Percentiles rank a stretch among this genome's conserved stretches.
Conservation (phyloP, 2,113 vertebrate genomes). For the Tragelaphus strepsiceros region DNA sequence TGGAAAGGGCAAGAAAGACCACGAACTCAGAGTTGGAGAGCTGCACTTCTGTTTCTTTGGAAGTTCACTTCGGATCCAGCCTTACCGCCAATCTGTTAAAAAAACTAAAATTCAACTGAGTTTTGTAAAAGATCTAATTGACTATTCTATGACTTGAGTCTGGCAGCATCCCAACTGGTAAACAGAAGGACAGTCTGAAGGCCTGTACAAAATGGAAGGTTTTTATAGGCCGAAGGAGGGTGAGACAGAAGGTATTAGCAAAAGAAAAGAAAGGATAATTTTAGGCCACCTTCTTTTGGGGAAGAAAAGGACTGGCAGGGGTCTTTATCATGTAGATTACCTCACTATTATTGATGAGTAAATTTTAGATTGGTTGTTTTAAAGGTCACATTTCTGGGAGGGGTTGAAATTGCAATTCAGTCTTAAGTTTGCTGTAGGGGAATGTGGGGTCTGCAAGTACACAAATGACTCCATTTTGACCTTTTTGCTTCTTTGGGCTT, state of each 20-base stretch:
- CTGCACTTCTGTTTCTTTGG: background rate
- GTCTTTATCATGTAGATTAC: background rate
- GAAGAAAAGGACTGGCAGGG: background rate
- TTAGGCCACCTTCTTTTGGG: background rate
- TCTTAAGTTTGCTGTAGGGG: background rate
- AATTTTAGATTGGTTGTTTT: background rate
- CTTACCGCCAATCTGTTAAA: background rate
- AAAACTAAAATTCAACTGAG: background rate
- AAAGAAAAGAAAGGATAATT: background rate
- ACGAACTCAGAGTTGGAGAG: background rate
- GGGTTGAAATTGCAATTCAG: background rate
- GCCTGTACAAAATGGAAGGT: background rate
- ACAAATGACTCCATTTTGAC: background rate
- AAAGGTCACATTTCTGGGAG: background rate
- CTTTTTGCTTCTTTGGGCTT: background rate
- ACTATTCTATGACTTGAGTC: background rate
- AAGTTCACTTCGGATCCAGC: background rate
- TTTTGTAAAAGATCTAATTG: background rate
- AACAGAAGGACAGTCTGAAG: background rate
- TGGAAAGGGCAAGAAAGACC: background rate
- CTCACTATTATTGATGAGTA: background rate
- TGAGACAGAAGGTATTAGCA: background rate
- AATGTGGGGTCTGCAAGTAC: background rate
- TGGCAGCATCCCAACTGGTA: background rate
- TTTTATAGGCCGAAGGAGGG: background rate